Conservation (phyloP, 2,888 invertebrate species). For the Pristionchus exspectatus region DNA sequence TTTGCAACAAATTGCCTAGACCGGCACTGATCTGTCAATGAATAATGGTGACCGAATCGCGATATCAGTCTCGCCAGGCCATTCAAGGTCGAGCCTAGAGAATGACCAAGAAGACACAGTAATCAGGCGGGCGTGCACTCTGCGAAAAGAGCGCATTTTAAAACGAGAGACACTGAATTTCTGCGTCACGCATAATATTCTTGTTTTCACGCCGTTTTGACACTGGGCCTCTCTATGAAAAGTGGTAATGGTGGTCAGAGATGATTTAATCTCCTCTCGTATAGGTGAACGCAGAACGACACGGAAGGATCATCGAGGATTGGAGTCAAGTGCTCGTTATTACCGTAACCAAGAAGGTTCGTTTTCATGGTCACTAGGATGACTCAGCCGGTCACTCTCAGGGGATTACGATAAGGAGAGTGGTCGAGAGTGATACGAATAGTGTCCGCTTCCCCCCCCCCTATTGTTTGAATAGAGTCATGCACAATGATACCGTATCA, state of each 20-base stretch:
- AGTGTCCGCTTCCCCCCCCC: neutral
- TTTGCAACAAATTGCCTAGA: too few species aligned
- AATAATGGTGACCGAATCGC: neutral
- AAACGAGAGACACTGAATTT: neutral
- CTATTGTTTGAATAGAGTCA: too few species aligned
- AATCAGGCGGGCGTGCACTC: neutral
- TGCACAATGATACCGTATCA: too few species aligned
- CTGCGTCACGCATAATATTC: neutral
- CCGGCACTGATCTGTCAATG: neutral
- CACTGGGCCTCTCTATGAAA: neutral
- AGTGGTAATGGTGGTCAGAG: neutral
- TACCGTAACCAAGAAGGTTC: slow-evolving; percentile 63
- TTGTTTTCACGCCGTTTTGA: neutral
- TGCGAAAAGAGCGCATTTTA: neutral
- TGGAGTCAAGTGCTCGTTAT: slow-evolving; percentile 72
- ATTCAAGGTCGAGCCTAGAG: neutral
- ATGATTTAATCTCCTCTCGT: slow-evolving; percentile 54
- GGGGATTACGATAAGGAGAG: slow-evolving; percentile 21
- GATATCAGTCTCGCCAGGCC: neutral
- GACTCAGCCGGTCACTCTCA: neutral
- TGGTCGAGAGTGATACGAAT: neutral
- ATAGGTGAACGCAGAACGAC: slow-evolving; percentile 70
- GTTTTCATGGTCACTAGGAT: slow-evolving; percentile 41
- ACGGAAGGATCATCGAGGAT: slow-evolving; percentile 67
- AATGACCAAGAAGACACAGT: neutral